Evolutionary conservation across 2,113 vertebrate genomes (phyloP).

Genomic region (Lepidothrix coronata): DNA sequence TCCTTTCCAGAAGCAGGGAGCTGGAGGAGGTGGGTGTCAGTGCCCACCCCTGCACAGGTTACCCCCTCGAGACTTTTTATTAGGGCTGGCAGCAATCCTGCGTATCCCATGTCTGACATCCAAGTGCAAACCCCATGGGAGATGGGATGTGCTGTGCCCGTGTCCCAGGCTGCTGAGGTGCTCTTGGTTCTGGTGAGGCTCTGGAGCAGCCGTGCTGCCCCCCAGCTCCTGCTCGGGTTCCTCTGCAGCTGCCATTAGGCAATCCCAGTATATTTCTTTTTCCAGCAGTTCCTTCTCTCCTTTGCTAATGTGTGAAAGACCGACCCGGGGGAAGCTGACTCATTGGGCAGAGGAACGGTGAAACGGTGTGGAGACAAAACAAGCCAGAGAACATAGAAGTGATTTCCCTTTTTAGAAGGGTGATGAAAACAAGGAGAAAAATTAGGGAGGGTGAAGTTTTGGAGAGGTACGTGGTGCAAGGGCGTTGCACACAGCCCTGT

Average conservation of each 20-base stretch:
- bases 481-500: neutral
- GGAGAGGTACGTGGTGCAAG: neutral
- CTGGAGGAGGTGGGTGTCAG: neutral
- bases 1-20: neutral
- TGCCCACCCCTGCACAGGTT: neutral
- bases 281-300: neutral
- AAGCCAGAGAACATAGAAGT: neutral
- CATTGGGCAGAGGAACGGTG: neutral
- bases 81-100: neutral
- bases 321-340: slow-evolving; percentile 18
- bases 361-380: neutral
- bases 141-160: neutral
- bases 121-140: neutral
- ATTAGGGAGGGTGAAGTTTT: neutral
- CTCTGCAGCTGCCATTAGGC: neutral
- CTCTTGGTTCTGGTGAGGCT: neutral
- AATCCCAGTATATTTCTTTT: neutral
- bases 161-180: neutral
- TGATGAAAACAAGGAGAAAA: neutral
- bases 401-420: neutral
- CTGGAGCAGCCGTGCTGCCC: neutral
- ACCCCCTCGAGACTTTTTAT: neutral
- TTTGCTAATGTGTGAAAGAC: neutral
- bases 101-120: fast-evolving
- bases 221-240: fast-evolving